Conservation (phyloP, 2,797 vertebrate genomes). For the Corythornis leucogaster region DNA sequence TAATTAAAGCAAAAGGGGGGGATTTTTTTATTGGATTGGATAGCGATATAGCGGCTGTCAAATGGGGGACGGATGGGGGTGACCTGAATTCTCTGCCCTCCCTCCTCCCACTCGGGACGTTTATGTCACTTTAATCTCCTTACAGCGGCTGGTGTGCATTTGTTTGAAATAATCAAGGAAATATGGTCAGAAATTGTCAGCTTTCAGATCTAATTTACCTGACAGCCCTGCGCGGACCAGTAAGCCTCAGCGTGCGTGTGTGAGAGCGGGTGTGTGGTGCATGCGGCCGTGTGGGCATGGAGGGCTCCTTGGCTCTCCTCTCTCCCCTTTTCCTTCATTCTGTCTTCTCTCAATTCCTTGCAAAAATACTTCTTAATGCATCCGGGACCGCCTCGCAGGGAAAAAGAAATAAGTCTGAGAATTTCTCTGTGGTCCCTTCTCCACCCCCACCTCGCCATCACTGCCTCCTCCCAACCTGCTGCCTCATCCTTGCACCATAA, state of each 20-base stretch:
- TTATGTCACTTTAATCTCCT: conserved; percentile 99
- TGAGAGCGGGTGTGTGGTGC: conserved; percentile 36
- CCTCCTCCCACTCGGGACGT: conserved; percentile 93
- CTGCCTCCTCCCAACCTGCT: conserved; percentile 69
- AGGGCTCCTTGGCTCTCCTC: conserved; percentile 75
- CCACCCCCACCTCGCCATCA: background rate
- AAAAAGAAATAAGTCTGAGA: conserved; percentile 14
- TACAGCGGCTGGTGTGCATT: conserved; percentile 99
- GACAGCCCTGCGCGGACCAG: conserved; percentile 89
- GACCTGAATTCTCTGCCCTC: conserved; percentile 99
- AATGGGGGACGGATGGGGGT: conserved; percentile 99
- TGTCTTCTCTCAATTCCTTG: conserved; percentile 64
- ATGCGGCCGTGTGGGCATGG: conserved; percentile 73
- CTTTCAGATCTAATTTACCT: conserved; percentile 99
- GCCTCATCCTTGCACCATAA: conserved; percentile 74
- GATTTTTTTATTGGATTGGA: conserved; percentile 99
- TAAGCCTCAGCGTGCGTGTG: conserved; percentile 65
- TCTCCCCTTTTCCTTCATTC: conserved; percentile 69
- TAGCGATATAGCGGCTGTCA: conserved; percentile 99
- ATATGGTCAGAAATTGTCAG: conserved; percentile 99
- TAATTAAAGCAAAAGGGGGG: conserved; percentile 99
- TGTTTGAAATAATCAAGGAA: conserved; percentile 99
- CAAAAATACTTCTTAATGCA: conserved; percentile 18
- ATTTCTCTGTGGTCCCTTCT: background rate
- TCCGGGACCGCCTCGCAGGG: background rate